Base-by-base conservation (phyloP, 1,140 invertebrate species). In the Penaeus japonicus region DNA sequence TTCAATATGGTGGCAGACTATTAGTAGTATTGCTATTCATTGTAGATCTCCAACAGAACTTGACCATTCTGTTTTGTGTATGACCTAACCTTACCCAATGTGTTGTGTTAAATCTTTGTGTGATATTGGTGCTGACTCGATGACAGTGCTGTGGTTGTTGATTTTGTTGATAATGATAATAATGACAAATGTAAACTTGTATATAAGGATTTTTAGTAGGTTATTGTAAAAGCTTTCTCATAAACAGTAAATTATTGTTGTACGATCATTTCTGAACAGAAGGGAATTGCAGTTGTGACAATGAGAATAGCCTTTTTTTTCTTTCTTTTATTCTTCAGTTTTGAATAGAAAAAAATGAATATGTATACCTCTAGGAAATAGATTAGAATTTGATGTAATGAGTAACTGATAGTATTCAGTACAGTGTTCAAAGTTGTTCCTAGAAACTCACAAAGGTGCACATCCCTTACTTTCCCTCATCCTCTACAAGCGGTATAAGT, bases 351-450 rank as follows among this genome's bases (percentile, higher is more conserved):
- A 47, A 54, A 79, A 79, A 39, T 77, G 32, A 24, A 4, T 79
- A 79, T 79, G 77, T 79, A 79, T 54, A 79, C 77, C 77, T 54
- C 39, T 79, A 79, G 77, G 47, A 79, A 53, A 79, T 79, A 77
- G 17, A 77, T 77, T 77, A 79, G 77, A 79, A 79, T n/a, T 75
- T 79, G 77, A 79, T 79, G 77, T 79, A 53, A 79, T n/a, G 77
- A 53, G 77, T 79, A 53, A 79, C 77, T 79, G 77, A 79, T 79
- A 47, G 77, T 35, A 79, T 79, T 79, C 77, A 79, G 39, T 79
- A 53, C 39, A 54, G 77, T 83, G 81, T 83, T 83, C 55, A 83
- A 35, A 83, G 57, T 62, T 83, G 81, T 83, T 83, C 81, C 81
- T 83, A 62, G 81, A 62, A 15, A 20, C 32, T 75, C 32, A 79